Evolutionary conservation across 2,888 invertebrate species (phyloP).

Genomic region (Cataglyphis altisquamis): DNA sequence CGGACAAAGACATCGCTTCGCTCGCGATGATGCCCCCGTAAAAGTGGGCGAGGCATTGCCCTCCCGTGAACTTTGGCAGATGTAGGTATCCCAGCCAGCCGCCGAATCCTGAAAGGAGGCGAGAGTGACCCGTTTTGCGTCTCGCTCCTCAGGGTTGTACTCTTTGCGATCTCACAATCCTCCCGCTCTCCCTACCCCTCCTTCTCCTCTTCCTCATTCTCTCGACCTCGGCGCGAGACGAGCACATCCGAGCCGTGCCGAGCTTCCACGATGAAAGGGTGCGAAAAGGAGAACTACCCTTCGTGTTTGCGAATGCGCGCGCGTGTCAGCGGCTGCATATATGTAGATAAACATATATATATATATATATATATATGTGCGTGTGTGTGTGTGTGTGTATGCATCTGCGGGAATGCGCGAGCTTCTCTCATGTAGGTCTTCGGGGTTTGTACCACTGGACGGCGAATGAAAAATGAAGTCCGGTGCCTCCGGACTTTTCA

Average conservation of each 20-base stretch:
- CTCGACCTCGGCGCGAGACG: slow-evolving; percentile 63
- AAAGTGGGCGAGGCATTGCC: slow-evolving; percentile 84
- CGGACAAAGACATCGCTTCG: slow-evolving; percentile 42
- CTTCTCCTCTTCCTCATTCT: slow-evolving; percentile 51
- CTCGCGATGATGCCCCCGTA: slow-evolving; percentile 63
- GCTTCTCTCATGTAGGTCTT: slow-evolving; percentile 11
- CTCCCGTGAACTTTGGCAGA: slow-evolving; percentile 82
- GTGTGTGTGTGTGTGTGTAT: background rate
- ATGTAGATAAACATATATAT: background rate
- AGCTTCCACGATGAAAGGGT: slow-evolving; percentile 71
- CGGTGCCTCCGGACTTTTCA: slow-evolving; percentile 23
- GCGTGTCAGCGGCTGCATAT: background rate
- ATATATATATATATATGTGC: background rate
- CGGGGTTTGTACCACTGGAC: slow-evolving; percentile 17
- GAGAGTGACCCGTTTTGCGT: slow-evolving; percentile 82
- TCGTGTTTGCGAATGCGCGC: slow-evolving; percentile 29
- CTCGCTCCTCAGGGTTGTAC: slow-evolving; percentile 72
- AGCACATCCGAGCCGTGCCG: slow-evolving; percentile 72
- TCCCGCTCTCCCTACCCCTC: slow-evolving; percentile 52
- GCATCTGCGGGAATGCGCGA: slow-evolving; percentile 37
- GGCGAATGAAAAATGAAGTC: slow-evolving; percentile 48
- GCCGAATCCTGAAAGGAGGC: slow-evolving; percentile 80
- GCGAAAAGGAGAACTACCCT: slow-evolving; percentile 56
- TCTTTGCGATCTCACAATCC: slow-evolving; percentile 46
- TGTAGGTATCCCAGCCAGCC: slow-evolving; percentile 79